Percentiles rank a stretch among this genome's conserved stretches.
Conservation (phyloP, 2,888 invertebrate species). For the Nephrotoma guestfalica region DNA sequence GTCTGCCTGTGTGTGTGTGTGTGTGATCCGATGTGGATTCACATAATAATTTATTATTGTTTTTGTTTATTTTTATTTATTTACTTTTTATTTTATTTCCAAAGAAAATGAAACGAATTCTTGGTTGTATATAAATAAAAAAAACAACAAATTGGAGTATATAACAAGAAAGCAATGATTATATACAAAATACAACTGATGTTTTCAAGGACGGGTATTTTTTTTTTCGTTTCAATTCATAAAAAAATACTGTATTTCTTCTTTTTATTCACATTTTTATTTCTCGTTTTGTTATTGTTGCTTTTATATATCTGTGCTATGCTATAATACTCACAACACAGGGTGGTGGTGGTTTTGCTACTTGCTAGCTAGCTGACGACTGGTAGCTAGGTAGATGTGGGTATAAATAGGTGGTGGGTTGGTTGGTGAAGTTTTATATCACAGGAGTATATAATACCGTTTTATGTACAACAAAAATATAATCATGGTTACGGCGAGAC, state of each 20-base stretch:
- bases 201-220: conserved; percentile 2
- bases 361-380: neutral
- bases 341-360: neutral
- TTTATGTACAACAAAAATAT: neutral
- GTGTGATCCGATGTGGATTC: neutral
- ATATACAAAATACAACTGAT: conserved; percentile 4
- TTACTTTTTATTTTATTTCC: neutral
- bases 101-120: neutral
- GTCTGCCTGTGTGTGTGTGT: neutral
- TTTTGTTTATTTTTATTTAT: neutral
- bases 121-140: neutral
- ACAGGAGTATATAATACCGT: neutral
- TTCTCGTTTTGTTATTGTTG: neutral
- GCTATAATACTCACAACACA: neutral
- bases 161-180: conserved; percentile 1
- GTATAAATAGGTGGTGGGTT: neutral
- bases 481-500: neutral
- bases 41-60: neutral
- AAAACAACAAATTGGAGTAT: neutral
- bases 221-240: conserved; percentile 2
- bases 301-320: neutral
- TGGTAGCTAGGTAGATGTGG: neutral
- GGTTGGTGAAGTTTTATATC: neutral
- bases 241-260: neutral
- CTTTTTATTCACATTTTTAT: neutral